Base-by-base conservation (phyloP, 2,888 invertebrate species). In the Lasioglossum villosulum region DNA sequence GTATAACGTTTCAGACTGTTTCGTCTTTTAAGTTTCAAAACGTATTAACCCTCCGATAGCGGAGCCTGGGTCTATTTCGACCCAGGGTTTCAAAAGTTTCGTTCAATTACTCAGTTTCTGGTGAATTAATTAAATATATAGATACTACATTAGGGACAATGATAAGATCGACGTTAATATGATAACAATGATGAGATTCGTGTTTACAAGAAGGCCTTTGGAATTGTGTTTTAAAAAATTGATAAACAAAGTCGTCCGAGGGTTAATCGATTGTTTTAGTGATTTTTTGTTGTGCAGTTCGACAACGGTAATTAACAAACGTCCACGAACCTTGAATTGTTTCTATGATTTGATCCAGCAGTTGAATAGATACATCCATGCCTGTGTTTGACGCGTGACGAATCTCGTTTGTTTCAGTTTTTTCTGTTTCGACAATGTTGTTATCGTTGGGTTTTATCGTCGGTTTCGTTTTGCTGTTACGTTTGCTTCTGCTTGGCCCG, bases 401-500 rank as follows among this genome's bases (percentile, higher is more conserved):
- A 5, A 56, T 63, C 52, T 74, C 37, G 39, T 56, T 27, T 27
- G 59, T 59, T 59, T 59, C 59, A 5, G 59, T 59, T n/a, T 27
- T 52, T 23, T 52, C 10, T n/a, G 52, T 52, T 52, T 10, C 52
- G 52, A 52, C 52, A n/a, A 52, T 10, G 52, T 34, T 0, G 23
- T 45, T 72, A 52, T 42, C 19, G 19, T 75, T 63, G 27, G 27
- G 23, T 42, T 0, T 56, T 72, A 52, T 42, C 19, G 42, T 42
- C 16, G 23, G 23, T 42, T 63, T 52, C 19, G 16, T 72, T 75
- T 27, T 48, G 37, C 37, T 59, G 34, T 66, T 68, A 30, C 30
- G 48, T 82, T 74, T 14, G 80, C 82, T 83, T 78, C 42, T 83
- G 87, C 86, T 83, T 86, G 83, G 73, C 80, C 80, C 75, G 27